Evolutionary conservation across 2,888 invertebrate species (phyloP).

Genomic region (Drosophila antonietae): DNA sequence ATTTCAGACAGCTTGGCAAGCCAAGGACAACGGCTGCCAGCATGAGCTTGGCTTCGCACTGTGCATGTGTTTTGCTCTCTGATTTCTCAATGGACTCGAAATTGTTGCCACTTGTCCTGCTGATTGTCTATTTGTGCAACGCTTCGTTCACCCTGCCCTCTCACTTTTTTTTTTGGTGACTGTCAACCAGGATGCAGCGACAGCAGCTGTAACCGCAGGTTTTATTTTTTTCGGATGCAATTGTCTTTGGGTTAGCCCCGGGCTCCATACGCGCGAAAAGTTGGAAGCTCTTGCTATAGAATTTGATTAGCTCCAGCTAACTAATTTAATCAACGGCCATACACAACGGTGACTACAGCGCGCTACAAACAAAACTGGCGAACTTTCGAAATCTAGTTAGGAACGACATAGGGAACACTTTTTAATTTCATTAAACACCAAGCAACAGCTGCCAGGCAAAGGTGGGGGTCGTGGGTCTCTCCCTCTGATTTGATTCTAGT

Average conservation of each 20-base stretch:
- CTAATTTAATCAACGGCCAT: slow-evolving; percentile 31
- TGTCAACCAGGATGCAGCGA: slow-evolving; percentile 5
- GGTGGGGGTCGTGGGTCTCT: neutral
- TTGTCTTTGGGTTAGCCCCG: slow-evolving; percentile 33
- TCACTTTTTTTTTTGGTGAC: slow-evolving; percentile 18
- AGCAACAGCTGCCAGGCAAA: slow-evolving; percentile 18
- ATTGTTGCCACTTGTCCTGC: slow-evolving; percentile 59
- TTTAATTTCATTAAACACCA: slow-evolving; percentile 47
- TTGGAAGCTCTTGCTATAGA: slow-evolving; percentile 23
- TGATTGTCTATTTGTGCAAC: slow-evolving; percentile 35
- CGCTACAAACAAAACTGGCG: slow-evolving; percentile 5
- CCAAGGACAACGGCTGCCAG: slow-evolving; percentile 30
- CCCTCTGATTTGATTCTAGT: neutral
- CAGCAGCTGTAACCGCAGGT: slow-evolving; percentile 4
- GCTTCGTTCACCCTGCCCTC: neutral
- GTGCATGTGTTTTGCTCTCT: slow-evolving; percentile 47
- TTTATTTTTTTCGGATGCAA: slow-evolving; percentile 14
- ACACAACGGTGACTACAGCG: neutral
- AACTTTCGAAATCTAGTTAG: slow-evolving; percentile 36
- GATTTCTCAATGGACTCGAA: slow-evolving; percentile 72
- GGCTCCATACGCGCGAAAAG: slow-evolving; percentile 47
- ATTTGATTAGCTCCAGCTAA: slow-evolving; percentile 42
- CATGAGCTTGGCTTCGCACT: slow-evolving; percentile 21
- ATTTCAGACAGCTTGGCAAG: slow-evolving; percentile 32
- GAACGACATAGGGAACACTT: slow-evolving; percentile 30